Evolutionary conservation across 2,888 invertebrate genomes (phyloP).

Genomic region (Aplocera efformata): DNA sequence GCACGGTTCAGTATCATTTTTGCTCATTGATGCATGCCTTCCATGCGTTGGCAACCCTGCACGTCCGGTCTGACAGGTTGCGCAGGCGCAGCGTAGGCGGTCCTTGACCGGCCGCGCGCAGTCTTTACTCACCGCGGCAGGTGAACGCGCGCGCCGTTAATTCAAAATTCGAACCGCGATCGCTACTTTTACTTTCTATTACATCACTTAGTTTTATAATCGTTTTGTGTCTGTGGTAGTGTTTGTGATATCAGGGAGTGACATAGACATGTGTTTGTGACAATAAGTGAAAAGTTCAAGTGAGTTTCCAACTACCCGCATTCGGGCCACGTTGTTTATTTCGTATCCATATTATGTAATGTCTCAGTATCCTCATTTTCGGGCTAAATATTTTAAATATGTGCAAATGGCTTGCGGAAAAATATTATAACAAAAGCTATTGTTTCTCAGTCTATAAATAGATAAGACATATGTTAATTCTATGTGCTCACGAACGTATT

Average conservation of each 20-base stretch:
- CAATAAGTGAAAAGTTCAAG: slow-evolving; percentile 9
- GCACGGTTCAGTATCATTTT: slow-evolving; percentile 17
- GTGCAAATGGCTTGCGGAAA: too few relatives aligned
- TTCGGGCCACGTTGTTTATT: background rate
- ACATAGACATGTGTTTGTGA: slow-evolving; percentile 19
- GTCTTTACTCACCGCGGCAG: slow-evolving; percentile 22
- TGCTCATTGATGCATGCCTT: slow-evolving; percentile 42
- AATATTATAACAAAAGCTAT: too few relatives aligned
- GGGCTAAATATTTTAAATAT: too few relatives aligned
- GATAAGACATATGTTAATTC: too few relatives aligned
- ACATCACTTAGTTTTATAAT: slow-evolving; percentile 39
- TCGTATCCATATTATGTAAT: background rate
- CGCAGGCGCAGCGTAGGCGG: slow-evolving; percentile 33
- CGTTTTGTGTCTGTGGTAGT: slow-evolving; percentile 19
- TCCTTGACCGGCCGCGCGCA: slow-evolving; percentile 59
- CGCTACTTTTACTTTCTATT: slow-evolving; percentile 55
- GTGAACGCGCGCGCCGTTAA: slow-evolving; percentile 30
- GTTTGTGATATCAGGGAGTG: slow-evolving; percentile 16
- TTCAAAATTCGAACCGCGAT: slow-evolving; percentile 33
- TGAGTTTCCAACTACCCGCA: slow-evolving; percentile 19
- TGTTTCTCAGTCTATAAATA: too few relatives aligned
- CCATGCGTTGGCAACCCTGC: slow-evolving; percentile 54
- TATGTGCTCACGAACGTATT: too few relatives aligned
- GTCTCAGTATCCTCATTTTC: too few relatives aligned
- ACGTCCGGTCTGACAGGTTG: slow-evolving; percentile 67